A percentile compares a stretch with the other conserved stretches of the same genome.
These are phyloP conservation scores for Strix uralensis DNA, from an alignment of 2,113 vertebrate species.

Conservation along the genomic window DNA sequence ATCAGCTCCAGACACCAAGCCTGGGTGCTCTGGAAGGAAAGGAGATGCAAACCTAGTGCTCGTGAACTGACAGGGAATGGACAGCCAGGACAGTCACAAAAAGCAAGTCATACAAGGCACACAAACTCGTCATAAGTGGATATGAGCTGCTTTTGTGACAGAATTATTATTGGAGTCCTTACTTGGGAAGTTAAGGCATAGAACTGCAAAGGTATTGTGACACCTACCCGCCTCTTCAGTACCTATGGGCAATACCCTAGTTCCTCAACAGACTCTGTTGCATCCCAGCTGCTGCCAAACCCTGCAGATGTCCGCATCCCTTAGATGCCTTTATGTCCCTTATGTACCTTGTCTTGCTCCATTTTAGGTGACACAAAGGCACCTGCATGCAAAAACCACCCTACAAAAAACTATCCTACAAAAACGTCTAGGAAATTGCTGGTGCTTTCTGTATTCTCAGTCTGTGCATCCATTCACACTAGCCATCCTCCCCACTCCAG, in stretches of 20 bases:
- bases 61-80: neutral
- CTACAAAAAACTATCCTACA: neutral
- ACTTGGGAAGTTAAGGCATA: neutral
- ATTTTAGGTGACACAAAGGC: neutral
- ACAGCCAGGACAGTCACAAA: neutral
- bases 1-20: fast-evolving
- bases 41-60: neutral
- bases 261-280: neutral
- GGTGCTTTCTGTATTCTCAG: neutral
- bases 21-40: neutral
- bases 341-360: neutral
- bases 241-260: neutral
- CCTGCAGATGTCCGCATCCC: neutral
- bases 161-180: neutral
- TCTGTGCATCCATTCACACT: neutral
- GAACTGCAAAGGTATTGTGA: neutral
- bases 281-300: neutral
- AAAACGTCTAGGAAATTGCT: neutral
- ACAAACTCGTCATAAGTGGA: neutral
- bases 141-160: neutral
- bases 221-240: neutral
- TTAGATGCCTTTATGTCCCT: neutral
- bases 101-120: neutral
- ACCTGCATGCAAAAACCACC: neutral
- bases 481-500: neutral